Percentiles rank a stretch among this genome's conserved stretches.
Evolutionary conservation across 1,140 invertebrate species (phyloP).

Genomic region (Frieseomelitta varia): DNA sequence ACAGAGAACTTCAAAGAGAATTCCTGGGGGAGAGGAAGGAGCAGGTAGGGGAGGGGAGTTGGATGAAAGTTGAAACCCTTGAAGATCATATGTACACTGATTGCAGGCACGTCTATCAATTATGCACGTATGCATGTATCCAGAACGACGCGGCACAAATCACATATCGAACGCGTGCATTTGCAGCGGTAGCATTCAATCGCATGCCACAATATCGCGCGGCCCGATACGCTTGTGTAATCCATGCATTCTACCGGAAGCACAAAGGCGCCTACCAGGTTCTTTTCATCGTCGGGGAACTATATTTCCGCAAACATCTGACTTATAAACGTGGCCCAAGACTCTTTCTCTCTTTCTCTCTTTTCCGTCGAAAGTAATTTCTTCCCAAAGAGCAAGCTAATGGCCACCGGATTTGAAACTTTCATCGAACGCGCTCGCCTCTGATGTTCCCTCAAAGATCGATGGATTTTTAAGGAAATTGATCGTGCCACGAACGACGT

Average conservation of each 20-base stretch:
- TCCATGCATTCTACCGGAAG: conserved; percentile 39
- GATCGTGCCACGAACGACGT: too few species aligned
- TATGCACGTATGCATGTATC: conserved; percentile 18
- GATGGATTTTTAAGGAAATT: too few species aligned
- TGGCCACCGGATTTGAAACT: too few species aligned
- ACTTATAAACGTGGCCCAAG: too few species aligned
- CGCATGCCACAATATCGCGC: conserved; percentile 31
- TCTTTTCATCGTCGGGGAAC: conserved; percentile 1
- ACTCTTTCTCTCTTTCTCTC: too few species aligned
- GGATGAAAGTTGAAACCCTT: conserved; percentile 33
- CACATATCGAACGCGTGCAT: conserved; percentile 48
- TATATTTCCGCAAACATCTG: too few species aligned
- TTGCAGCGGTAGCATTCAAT: conserved; percentile 57
- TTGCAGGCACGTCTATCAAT: conserved; percentile 38
- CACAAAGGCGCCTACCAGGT: conserved; percentile 33
- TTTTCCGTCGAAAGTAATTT: too few species aligned
- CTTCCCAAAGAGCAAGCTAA: too few species aligned
- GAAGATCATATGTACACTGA: conserved; percentile 13
- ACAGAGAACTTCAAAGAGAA: neutral
- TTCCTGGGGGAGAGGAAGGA: too few species aligned
- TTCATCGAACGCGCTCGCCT: too few species aligned
- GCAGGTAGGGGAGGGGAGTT: too few species aligned
- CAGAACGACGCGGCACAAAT: conserved; percentile 30
- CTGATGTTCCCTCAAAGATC: too few species aligned
- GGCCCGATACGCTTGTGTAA: conserved; percentile 35